Evolutionary conservation across 2,797 vertebrate genomes (phyloP).

Genomic region (Pseudotriccus pelzelni): DNA sequence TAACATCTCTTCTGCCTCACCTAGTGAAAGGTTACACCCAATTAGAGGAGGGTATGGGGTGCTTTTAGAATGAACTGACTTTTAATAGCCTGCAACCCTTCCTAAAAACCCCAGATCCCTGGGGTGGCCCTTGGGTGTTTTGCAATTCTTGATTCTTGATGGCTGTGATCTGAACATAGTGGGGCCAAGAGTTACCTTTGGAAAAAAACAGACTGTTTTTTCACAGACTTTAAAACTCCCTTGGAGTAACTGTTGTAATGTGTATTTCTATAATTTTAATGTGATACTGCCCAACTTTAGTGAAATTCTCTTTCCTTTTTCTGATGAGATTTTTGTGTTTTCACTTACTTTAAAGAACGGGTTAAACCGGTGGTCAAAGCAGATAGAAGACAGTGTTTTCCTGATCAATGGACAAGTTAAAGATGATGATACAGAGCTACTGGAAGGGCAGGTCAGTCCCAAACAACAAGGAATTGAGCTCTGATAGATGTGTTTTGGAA

Average conservation of each 20-base stretch:
- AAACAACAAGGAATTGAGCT: neutral
- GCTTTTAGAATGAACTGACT: neutral
- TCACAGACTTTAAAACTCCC: neutral
- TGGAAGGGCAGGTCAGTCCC: conserved; percentile 79
- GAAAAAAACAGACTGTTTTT: neutral
- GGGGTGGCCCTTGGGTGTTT: neutral
- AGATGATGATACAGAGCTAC: conserved; percentile 81
- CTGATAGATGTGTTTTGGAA: neutral
- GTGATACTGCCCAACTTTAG: neutral
- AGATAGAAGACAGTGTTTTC: conserved; percentile 83
- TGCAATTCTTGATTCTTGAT: neutral
- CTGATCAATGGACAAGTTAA: conserved; percentile 87
- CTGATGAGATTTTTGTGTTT: neutral
- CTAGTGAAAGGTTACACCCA: neutral
- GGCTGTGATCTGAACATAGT: neutral
- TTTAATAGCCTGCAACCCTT: neutral
- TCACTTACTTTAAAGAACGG: conserved; percentile 79
- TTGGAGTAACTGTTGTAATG: neutral
- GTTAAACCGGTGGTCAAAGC: conserved; percentile 85
- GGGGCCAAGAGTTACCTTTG: neutral
- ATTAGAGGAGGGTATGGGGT: neutral
- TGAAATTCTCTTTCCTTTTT: neutral
- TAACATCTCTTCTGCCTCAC: neutral
- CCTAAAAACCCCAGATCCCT: neutral
- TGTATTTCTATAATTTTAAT: neutral